A percentile compares a stretch with the other conserved stretches of the same genome.
Conservation (phyloP, 2,797 vertebrate genomes). For the Girardinus metallicus region DNA sequence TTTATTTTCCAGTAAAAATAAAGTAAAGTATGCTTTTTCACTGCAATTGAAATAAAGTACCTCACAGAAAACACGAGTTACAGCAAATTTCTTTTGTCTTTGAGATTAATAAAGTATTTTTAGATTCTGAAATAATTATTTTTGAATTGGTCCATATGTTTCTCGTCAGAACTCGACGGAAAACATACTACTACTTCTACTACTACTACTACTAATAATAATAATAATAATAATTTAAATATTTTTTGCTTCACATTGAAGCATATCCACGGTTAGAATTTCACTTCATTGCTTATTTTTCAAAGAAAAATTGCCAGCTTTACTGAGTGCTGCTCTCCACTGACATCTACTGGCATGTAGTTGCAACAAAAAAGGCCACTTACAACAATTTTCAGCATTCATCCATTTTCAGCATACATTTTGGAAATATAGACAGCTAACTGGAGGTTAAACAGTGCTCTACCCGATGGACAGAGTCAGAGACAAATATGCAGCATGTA, state of each 20-base stretch:
- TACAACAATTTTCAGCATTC: conserved; percentile 27
- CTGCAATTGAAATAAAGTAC: too few relatives aligned
- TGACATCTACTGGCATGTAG: neutral
- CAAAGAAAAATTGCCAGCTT: neutral
- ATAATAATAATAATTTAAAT: neutral
- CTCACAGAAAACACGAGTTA: neutral
- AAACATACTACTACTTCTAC: neutral
- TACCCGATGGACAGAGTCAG: conserved; percentile 34
- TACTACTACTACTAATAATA: neutral
- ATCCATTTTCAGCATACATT: conserved; percentile 39
- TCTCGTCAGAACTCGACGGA: neutral
- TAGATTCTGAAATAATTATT: neutral
- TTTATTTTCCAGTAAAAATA: neutral
- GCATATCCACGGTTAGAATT: neutral
- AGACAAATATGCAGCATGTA: neutral
- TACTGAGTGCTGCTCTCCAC: neutral
- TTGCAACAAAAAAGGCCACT: neutral
- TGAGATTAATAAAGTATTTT: neutral
- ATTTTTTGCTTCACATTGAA: neutral
- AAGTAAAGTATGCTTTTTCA: neutral
- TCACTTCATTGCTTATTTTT: neutral
- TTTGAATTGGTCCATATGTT: neutral
- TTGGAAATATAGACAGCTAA: neutral
- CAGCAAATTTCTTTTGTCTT: neutral
- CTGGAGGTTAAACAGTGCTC: conserved; percentile 39